Evolutionary conservation across 2,797 vertebrate genomes (phyloP).

Genomic region (Scolopax rusticola): DNA sequence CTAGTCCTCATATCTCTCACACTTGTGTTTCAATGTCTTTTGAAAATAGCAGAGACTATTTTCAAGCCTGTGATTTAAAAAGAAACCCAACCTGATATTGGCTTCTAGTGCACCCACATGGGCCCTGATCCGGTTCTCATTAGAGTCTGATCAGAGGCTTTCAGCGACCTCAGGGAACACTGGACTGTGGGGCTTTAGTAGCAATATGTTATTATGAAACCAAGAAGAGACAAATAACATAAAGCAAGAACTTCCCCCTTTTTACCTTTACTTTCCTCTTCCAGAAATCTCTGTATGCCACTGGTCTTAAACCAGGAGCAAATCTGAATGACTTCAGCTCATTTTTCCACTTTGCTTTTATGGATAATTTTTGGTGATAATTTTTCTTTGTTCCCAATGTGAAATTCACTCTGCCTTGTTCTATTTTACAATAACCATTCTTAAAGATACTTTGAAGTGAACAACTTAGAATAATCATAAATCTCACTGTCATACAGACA

Average conservation of each 20-base stretch:
- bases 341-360: background rate
- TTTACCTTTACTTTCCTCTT: background rate
- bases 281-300: background rate
- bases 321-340: background rate
- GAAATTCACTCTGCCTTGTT: background rate
- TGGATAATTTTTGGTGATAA: background rate
- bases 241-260: background rate
- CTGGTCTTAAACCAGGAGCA: background rate
- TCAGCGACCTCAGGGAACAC: background rate
- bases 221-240: background rate
- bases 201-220: background rate
- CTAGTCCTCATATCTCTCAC: background rate
- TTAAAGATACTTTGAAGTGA: constrained; percentile 65
- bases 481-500: constrained; percentile 53
- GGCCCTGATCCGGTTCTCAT: background rate
- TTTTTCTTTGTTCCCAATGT: constrained; percentile 12
- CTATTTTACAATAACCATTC: constrained; percentile 35
- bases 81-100: background rate
- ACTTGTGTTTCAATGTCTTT: background rate
- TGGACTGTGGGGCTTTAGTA: background rate
- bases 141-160: constrained; percentile 10
- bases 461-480: constrained; percentile 58
- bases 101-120: background rate
- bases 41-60: background rate
- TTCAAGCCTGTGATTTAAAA: background rate